phyloP scores from a whole-genome alignment of 2,797 vertebrate genomes.

The Notolabrus celidotus region DNA sequence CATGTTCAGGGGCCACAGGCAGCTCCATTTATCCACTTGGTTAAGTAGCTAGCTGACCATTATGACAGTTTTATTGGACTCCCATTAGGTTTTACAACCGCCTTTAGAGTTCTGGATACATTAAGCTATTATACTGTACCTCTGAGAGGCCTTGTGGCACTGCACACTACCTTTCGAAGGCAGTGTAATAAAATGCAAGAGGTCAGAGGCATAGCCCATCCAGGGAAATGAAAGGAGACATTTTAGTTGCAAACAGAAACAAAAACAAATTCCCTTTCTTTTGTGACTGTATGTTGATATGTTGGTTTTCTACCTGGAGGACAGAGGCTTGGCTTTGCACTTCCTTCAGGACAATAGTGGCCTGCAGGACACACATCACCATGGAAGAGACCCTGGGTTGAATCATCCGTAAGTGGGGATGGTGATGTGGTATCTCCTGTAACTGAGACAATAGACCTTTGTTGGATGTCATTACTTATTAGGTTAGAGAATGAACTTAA shows the following conservation, averaged over 20 bases:
- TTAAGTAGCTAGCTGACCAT: slow-evolving; percentile 49
- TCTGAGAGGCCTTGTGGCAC: slow-evolving; percentile 33
- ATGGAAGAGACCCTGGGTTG: slow-evolving; percentile 60
- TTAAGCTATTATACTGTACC: slow-evolving; percentile 40
- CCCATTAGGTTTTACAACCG: slow-evolving; percentile 59
- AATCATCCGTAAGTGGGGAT: slow-evolving; percentile 43
- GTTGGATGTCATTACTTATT: slow-evolving; percentile 65
- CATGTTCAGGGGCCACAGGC: background rate
- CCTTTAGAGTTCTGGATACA: slow-evolving; percentile 49
- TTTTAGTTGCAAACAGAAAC: background rate
- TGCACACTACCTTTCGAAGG: slow-evolving; percentile 17
- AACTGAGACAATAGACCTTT: slow-evolving; percentile 65
- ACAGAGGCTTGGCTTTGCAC: slow-evolving; percentile 80
- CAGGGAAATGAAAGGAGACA: slow-evolving; percentile 2
- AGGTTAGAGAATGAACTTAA: slow-evolving; percentile 44
- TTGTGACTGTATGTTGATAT: background rate
- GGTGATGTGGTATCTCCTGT: slow-evolving; percentile 60
- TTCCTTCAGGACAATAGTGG: slow-evolving; percentile 87
- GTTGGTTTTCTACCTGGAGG: slow-evolving; percentile 80
- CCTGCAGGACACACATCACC: slow-evolving; percentile 86
- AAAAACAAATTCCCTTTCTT: background rate
- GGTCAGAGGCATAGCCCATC: slow-evolving; percentile 28
- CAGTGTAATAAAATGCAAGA: slow-evolving; percentile 43
- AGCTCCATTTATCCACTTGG: slow-evolving; percentile 35
- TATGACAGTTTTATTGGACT: slow-evolving; percentile 63